Evolutionary conservation across 2,888 invertebrate genomes (phyloP), one percentile per base, ranked within the genome.

Genomic region (Tetragonula carbonaria): DNA sequence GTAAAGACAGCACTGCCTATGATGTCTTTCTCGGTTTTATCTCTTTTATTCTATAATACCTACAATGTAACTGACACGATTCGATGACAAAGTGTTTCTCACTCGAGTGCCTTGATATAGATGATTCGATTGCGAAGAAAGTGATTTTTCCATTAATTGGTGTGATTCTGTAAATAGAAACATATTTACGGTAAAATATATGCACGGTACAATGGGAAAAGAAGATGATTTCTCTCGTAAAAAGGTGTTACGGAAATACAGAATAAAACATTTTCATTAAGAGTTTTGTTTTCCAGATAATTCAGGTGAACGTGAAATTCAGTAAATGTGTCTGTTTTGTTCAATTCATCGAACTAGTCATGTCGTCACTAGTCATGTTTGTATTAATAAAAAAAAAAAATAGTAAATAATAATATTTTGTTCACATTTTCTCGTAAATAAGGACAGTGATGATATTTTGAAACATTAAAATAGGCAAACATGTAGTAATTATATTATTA

Each of bases 1-100:
- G 38, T 50, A 14, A 59, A 63, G 74, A 70, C 63, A 70, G 38
- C 74, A 80, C 77, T 78, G 85, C 74, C 73, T 85, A 80, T 18
- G 63, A 74, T 65, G 73, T 75, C 75, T 86, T 84, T 80, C 81
- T 76, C 55, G 16, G 18, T 53, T 38, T 67, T 18, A 18, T 70
- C 23, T 13, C 18, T 11, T 38, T 45, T 51, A 55, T 18, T 45
- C n/a, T 13, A 45, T 63, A 28, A 57, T 18, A 45, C 23, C n/a
- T 72, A n/a, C n/a, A 59, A 16, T 21, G 16, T 28, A 0, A 33
- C 50, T 68, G 6, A 6, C 18, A 38, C 13, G 11, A n/a, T 28
- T 62, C n/a, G 16, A 38, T 28, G 18, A 5, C 16, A 59, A 33
- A 18, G 16, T 13, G 8, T 70, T 33, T 59, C 45, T 68, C 55